phyloP scores from a whole-genome alignment of 2,797 vertebrate species.

The Pangasius macronema region DNA sequence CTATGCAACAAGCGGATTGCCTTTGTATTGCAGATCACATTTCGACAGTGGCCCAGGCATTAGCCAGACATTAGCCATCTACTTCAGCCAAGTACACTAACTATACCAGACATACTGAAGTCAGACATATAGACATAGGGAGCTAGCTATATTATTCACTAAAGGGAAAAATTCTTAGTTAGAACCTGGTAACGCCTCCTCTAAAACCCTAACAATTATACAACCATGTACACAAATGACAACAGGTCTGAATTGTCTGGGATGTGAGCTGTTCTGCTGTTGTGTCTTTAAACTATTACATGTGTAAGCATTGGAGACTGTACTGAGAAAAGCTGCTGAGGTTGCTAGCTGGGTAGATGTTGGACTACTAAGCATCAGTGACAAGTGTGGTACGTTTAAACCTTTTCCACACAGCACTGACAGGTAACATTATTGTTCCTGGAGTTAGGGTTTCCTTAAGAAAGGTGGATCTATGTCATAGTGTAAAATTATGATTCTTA shows the following conservation, averaged over 20 bases:
- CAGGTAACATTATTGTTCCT: background rate
- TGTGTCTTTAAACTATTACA: background rate
- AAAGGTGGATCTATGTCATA: background rate
- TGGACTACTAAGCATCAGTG: background rate
- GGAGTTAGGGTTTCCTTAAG: background rate
- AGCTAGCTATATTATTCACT: background rate
- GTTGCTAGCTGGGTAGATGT: background rate
- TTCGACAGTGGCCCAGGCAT: constrained; percentile 36
- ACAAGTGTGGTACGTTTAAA: background rate
- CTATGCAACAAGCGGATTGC: constrained; percentile 45
- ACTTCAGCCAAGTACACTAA: background rate
- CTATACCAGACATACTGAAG: background rate
- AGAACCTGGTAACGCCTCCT: background rate
- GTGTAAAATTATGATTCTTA: background rate
- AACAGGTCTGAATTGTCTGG: background rate
- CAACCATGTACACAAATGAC: background rate
- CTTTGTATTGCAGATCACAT: constrained; percentile 51
- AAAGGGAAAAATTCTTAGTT: background rate
- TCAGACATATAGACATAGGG: background rate
- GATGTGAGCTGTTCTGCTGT: background rate
- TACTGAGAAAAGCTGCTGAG: background rate
- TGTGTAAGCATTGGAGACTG: background rate
- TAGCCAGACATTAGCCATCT: background rate
- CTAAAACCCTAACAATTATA: background rate
- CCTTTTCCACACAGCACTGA: background rate